Evolutionary conservation across 2,113 vertebrate genomes (phyloP).

Genomic region (Pipra filicauda): DNA sequence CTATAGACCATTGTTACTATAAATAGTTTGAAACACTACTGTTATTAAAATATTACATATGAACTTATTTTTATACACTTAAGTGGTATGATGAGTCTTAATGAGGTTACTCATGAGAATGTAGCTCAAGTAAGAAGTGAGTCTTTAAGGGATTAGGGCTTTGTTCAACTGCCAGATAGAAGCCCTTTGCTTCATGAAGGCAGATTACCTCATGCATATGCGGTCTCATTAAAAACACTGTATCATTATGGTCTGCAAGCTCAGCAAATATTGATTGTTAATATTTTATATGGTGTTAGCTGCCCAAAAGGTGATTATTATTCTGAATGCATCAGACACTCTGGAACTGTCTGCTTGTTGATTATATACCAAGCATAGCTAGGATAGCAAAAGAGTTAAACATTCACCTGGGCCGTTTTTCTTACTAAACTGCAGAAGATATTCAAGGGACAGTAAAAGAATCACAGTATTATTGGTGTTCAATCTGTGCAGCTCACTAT

Average conservation of each 20-base stretch:
- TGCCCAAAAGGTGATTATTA: constrained; percentile 16
- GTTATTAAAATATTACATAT: neutral
- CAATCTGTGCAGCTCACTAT: neutral
- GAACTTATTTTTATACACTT: neutral
- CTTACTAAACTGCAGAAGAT: neutral
- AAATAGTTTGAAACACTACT: neutral
- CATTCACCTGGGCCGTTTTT: neutral
- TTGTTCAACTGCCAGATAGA: neutral
- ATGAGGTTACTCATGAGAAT: neutral
- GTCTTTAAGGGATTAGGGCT: neutral
- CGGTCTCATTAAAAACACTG: neutral
- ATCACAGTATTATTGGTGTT: neutral
- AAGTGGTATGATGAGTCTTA: neutral
- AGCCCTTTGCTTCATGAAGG: neutral
- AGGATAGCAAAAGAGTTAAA: neutral
- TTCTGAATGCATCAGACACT: neutral
- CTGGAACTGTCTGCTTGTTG: neutral
- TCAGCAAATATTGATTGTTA: constrained; percentile 4
- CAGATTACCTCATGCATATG: neutral
- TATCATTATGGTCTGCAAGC: neutral
- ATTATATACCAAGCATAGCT: neutral
- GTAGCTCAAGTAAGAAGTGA: neutral
- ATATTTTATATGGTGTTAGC: constrained; percentile 31
- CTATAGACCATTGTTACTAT: neutral
- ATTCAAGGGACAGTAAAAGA: neutral